Base-by-base conservation (phyloP, 2,113 vertebrate genomes). In the Ailurus styani region DNA sequence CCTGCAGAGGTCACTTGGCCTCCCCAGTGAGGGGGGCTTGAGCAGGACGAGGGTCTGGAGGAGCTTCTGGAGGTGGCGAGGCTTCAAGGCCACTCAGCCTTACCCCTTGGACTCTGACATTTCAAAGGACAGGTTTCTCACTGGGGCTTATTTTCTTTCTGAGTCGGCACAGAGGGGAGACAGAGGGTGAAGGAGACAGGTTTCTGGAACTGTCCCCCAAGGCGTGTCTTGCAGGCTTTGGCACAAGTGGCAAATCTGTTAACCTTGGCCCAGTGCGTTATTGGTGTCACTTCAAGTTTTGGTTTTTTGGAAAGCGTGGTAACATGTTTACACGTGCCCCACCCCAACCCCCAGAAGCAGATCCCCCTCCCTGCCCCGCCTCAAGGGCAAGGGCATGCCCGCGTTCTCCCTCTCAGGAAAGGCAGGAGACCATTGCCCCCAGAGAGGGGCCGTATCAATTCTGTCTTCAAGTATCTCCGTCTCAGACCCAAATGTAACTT, bases 401-500 rank as follows among this genome's bases (percentile, higher is more conserved):
- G 42, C 5, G 17, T 40, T 7, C 81, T 87, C 40, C 25, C 11
- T 9, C n/a, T 37, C 34, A 15, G 25, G 37, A 64, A 82, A n/a
- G 73, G 12, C 52, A 42, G 20, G n/a, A 31, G 55, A 70, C 3
- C 34, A 40, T 83, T 40, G 62, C 25, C 78, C 64, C 29, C 25
- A 25, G 37, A 40, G 21, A 40, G 20, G n/a, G 31, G 18, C 14
- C 0, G 29, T 25, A 34, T n/a, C 40, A 25, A 90, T 72, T 91
- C 42, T 42, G 13, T 75, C 64, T 77, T 83, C 90, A 54, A 84
- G 50, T 29, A 54, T 81, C 87, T 89, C 34, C 42, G 42, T 66
- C 79, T 90, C 78, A 82, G 79, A 96, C 55, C 87, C 90, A 97
- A 93, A 90, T 92, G 77, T 40, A 79, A 47, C 82, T 78, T 47